phyloP scores from a whole-genome alignment of 2,797 vertebrate species.

The Graptemys geographica region DNA sequence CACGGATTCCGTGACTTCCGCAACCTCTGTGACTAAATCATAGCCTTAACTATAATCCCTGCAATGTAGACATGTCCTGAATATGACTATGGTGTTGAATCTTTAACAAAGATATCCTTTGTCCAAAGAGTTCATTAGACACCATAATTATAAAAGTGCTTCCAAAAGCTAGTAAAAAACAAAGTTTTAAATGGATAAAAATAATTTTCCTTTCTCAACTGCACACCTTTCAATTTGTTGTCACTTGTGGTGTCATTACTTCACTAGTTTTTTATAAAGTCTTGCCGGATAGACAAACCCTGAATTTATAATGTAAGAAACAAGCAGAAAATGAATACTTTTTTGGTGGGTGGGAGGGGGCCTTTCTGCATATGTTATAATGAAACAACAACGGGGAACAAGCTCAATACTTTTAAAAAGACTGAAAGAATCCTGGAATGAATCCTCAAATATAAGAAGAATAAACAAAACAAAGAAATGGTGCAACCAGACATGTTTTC shows the following conservation, averaged over 20 bases:
- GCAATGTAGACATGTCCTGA: background rate
- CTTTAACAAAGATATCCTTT: background rate
- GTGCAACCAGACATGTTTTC: background rate
- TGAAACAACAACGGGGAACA: background rate
- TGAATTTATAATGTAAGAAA: background rate
- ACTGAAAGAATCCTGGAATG: background rate
- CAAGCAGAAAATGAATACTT: no score
- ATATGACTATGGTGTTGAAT: background rate
- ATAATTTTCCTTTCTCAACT: background rate
- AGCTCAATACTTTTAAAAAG: background rate
- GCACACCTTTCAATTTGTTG: background rate
- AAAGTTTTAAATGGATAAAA: background rate
- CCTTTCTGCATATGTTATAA: background rate
- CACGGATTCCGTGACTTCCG: no score
- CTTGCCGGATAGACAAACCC: background rate
- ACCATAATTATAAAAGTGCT: background rate
- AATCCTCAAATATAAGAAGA: background rate
- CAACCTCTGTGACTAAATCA: no score
- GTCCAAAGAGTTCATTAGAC: background rate
- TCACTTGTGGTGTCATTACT: background rate
- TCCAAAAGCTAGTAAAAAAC: background rate
- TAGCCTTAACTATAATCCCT: no score
- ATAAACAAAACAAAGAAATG: background rate
- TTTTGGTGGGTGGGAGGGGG: no score
- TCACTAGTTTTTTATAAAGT: background rate